These are phyloP conservation scores for Drosophila funebris DNA, from an alignment of 1,140 invertebrate genomes.

Conservation along the genomic window DNA sequence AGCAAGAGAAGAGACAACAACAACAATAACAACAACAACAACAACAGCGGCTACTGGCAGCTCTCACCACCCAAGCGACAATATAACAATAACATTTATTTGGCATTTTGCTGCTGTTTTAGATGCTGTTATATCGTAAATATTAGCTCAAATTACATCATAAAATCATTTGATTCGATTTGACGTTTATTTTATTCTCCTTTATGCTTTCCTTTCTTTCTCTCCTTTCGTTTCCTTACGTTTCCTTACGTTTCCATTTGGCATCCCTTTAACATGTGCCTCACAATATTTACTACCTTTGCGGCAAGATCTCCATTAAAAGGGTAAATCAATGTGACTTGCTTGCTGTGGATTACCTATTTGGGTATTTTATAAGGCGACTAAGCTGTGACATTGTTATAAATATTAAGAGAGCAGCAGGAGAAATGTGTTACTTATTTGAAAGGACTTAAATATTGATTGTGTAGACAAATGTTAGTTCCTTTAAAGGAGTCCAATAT, in stretches of 20 bases:
- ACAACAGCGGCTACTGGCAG: slow-evolving; percentile 9
- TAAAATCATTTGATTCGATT: slow-evolving; percentile 84
- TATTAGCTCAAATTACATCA: slow-evolving; percentile 83
- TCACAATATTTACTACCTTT: slow-evolving; percentile 39
- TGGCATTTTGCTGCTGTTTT: slow-evolving; percentile 83
- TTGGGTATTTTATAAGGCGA: slow-evolving; percentile 1
- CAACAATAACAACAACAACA: slow-evolving; percentile 24
- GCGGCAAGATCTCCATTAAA: slow-evolving; percentile 11
- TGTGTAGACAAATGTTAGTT: no score
- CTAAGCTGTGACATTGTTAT: not conserved
- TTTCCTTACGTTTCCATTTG: slow-evolving; percentile 39
- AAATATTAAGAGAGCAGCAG: not conserved
- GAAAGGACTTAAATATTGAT: no score
- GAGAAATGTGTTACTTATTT: no score
- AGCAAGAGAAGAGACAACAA: slow-evolving; percentile 17
- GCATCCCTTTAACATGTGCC: slow-evolving; percentile 2
- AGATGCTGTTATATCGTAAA: slow-evolving; percentile 83
- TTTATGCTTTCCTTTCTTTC: slow-evolving; percentile 26
- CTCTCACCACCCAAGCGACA: slow-evolving; percentile 79
- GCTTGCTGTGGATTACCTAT: not conserved
- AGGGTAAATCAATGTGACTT: slow-evolving; percentile 23
- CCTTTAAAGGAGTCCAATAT: no score
- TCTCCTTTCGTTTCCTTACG: no score
- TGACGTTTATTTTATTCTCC: slow-evolving; percentile 78
- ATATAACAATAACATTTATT: slow-evolving; percentile 83